A percentile compares a stretch with the other conserved stretches of the same genome.
These are phyloP conservation scores for Oryzias curvinotus DNA, from an alignment of 2,113 vertebrate genomes.

Conservation along the genomic window DNA sequence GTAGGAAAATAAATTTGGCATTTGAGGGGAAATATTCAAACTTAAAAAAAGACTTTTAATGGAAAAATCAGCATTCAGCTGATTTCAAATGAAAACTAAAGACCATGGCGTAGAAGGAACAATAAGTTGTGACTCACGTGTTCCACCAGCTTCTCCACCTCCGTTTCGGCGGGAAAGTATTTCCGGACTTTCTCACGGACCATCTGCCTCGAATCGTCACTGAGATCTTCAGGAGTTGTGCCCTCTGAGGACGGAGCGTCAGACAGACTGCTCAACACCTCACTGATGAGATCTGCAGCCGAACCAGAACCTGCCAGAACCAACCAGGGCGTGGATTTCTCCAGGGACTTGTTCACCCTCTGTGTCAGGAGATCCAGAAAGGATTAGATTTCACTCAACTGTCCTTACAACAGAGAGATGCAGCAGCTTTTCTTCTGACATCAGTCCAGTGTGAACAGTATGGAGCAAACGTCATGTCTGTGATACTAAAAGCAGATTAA, in stretches of 20 bases:
- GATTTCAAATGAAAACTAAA: too few species aligned
- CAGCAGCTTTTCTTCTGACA: too few species aligned
- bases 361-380: not conserved
- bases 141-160: constrained; percentile 66
- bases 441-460: too few species aligned
- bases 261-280: constrained; percentile 67
- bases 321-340: constrained; percentile 80
- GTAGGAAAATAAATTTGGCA: too few species aligned
- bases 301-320: constrained; percentile 82
- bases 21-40: too few species aligned
- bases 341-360: constrained; percentile 79
- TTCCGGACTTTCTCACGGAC: constrained; percentile 62
- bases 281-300: constrained; percentile 81
- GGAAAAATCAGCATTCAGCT: too few species aligned
- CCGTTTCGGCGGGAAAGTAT: constrained; percentile 59
- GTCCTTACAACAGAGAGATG: too few species aligned
- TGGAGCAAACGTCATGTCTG: too few species aligned
- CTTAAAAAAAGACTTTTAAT: too few species aligned
- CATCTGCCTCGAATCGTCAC: constrained; percentile 32
- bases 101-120: too few species aligned
- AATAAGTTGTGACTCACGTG: constrained; percentile 46
- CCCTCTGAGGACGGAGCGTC: constrained; percentile 5
- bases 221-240: constrained; percentile 24
- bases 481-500: too few species aligned
- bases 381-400: too few species aligned